A percentile compares a stretch with the other conserved stretches of the same genome.
Evolutionary conservation across 2,888 invertebrate genomes (phyloP).

Genomic region (Xanthorhoe spadicearia): DNA sequence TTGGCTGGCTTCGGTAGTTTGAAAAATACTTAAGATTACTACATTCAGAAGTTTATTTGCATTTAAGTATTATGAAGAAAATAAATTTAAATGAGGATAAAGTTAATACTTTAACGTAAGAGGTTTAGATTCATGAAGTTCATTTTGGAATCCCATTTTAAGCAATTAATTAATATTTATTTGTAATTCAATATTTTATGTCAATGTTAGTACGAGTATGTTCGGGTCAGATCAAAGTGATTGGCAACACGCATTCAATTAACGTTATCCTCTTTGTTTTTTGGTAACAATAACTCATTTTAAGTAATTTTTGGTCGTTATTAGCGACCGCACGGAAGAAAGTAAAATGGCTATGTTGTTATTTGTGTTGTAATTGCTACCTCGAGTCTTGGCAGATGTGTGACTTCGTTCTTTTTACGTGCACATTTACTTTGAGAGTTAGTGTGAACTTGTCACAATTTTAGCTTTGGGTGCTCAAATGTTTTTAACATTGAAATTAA

Average conservation of each 20-base stretch:
- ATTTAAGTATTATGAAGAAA: too few relatives aligned
- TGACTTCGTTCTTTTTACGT: conserved; percentile 72
- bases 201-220: too few relatives aligned
- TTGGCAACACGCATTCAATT: conserved; percentile 15
- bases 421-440: conserved; percentile 51
- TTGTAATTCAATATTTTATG: too few relatives aligned
- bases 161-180: too few relatives aligned
- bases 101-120: too few relatives aligned
- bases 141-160: too few relatives aligned
- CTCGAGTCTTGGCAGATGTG: conserved; percentile 78
- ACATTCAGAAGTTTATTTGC: too few relatives aligned
- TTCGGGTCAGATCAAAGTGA: too few relatives aligned
- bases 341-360: conserved; percentile 64
- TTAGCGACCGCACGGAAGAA: conserved; percentile 52
- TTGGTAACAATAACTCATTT: conserved; percentile 59
- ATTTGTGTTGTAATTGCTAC: conserved; percentile 73
- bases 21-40: too few relatives aligned
- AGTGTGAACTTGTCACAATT: conserved; percentile 46
- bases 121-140: too few relatives aligned
- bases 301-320: conserved; percentile 58
- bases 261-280: conserved; percentile 16
- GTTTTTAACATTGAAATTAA: conserved; percentile 3
- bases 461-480: conserved; percentile 10
- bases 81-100: too few relatives aligned
- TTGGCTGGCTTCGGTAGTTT: too few relatives aligned